Percentiles rank a stretch among this genome's conserved stretches.
These are phyloP conservation scores for Diplazon laetatorius DNA, from an alignment of 2,888 invertebrate genomes.

Conservation along the genomic window DNA sequence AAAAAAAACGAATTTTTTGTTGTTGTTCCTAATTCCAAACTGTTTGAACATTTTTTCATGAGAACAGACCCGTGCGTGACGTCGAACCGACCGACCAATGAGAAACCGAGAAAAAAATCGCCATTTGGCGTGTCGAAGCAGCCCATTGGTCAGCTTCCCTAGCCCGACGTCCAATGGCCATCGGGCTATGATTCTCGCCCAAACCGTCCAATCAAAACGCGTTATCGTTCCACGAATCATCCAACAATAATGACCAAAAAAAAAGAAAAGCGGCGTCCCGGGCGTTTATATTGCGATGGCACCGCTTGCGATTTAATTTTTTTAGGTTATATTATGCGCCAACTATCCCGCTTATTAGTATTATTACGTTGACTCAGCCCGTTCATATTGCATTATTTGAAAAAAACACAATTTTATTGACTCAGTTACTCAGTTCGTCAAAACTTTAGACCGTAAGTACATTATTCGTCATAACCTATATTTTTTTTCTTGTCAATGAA, in stretches of 20 bases:
- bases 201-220: slow-evolving; percentile 26
- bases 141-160: no score
- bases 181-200: background rate
- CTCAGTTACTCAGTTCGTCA: slow-evolving; percentile 10
- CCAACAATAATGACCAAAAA: no score
- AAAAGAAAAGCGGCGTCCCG: slow-evolving; percentile 30
- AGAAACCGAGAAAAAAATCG: no score
- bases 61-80: no score
- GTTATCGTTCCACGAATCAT: background rate
- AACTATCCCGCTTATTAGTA: slow-evolving; percentile 45
- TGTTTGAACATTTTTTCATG: no score
- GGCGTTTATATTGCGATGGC: slow-evolving; percentile 35
- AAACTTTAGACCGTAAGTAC: slow-evolving; percentile 34
- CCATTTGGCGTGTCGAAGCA: no score
- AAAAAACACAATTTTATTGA: background rate
- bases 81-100: no score
- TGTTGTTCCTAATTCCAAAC: no score
- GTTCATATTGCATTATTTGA: slow-evolving; percentile 9
- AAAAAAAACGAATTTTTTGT: no score
- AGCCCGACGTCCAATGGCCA: no score
- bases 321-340: slow-evolving; percentile 58
- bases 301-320: slow-evolving; percentile 17
- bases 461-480: background rate
- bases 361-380: slow-evolving; percentile 51
- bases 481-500: background rate